Percentiles rank a stretch among this genome's conserved stretches.
Evolutionary conservation across 2,888 invertebrate species (phyloP).

Genomic region (Volucella inflata): DNA sequence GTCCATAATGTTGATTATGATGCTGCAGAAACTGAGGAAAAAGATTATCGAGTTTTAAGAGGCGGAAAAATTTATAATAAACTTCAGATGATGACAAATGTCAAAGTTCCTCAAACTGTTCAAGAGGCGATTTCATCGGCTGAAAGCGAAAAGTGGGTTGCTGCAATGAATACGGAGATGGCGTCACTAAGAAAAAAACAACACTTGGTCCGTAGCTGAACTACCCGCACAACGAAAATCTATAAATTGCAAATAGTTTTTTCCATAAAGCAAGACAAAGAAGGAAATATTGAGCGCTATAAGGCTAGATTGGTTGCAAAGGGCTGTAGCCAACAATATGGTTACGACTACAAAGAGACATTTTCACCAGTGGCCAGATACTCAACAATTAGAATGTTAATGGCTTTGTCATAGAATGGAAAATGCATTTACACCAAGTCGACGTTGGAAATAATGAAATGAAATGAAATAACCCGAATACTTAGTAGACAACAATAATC

Average conservation of each 20-base stretch:
- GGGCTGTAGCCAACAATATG: too few species aligned
- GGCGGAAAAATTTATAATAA: conserved; percentile 31
- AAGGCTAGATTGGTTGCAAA: conserved; percentile 49
- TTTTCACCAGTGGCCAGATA: too few species aligned
- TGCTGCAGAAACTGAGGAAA: neutral
- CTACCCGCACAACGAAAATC: too few species aligned
- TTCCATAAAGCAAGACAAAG: conserved; percentile 15
- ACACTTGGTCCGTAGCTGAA: too few species aligned
- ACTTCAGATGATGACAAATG: conserved; percentile 27
- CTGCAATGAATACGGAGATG: too few species aligned
- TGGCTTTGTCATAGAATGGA: conserved; percentile 61
- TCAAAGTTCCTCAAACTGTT: conserved; percentile 38
- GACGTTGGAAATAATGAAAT: conserved; percentile 43
- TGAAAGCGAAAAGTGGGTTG: conserved; percentile 40
- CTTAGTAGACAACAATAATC: conserved; percentile 44
- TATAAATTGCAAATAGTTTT: conserved; percentile 44
- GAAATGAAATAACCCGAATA: conserved; percentile 49
- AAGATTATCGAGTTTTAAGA: too few species aligned
- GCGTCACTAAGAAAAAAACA: too few species aligned
- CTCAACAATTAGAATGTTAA: too few species aligned
- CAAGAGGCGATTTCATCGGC: conserved; percentile 38
- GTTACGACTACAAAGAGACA: too few species aligned
- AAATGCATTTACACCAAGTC: conserved; percentile 34
- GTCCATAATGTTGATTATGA: conserved; percentile 5
- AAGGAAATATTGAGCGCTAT: conserved; percentile 15